A percentile compares a stretch with the other conserved stretches of the same genome.
These are phyloP conservation scores for Dallia pectoralis DNA, from an alignment of 2,797 vertebrate genomes.

Conservation along the genomic window DNA sequence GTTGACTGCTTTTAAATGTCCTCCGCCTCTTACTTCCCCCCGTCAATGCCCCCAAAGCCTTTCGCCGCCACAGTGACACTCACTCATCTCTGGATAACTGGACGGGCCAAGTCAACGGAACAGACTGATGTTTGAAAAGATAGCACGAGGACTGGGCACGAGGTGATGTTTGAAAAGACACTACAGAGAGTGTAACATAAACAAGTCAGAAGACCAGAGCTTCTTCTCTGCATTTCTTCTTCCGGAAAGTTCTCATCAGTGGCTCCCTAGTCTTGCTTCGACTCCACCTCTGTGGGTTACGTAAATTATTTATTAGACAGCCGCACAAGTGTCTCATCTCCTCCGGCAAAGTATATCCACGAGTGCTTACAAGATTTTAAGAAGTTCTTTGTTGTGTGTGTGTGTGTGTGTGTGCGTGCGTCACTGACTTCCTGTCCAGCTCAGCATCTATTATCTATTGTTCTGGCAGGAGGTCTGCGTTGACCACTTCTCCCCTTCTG, in stretches of 20 bases:
- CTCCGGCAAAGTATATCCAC: conserved; percentile 23
- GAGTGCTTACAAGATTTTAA: conserved; percentile 35
- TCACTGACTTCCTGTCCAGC: conserved; percentile 64
- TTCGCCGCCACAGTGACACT: neutral
- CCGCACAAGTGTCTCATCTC: conserved; percentile 14
- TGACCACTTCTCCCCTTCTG: conserved; percentile 64
- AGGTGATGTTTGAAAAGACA: neutral
- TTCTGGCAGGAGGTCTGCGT: conserved; percentile 61
- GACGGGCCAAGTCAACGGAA: neutral
- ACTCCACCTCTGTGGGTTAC: conserved; percentile 19
- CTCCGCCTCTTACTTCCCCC: conserved; percentile 34
- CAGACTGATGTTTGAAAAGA: too few relatives aligned
- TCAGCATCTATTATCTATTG: conserved; percentile 52
- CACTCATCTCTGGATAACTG: neutral
- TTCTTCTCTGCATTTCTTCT: conserved; percentile 24
- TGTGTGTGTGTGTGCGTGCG: conserved; percentile 30
- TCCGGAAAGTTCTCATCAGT: neutral
- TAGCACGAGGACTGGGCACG: conserved; percentile 20
- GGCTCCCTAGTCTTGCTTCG: conserved; percentile 9
- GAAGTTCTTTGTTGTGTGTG: conserved; percentile 10
- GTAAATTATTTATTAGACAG: conserved; percentile 25
- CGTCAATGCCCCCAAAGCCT: conserved; percentile 12
- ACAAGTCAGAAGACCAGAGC: conserved; percentile 5
- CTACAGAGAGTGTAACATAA: neutral
- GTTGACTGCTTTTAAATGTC: conserved; percentile 32